Evolutionary conservation across 2,113 vertebrate species (phyloP), one percentile per base, ranked within the genome.

Genomic region (Cynocephalus volans): DNA sequence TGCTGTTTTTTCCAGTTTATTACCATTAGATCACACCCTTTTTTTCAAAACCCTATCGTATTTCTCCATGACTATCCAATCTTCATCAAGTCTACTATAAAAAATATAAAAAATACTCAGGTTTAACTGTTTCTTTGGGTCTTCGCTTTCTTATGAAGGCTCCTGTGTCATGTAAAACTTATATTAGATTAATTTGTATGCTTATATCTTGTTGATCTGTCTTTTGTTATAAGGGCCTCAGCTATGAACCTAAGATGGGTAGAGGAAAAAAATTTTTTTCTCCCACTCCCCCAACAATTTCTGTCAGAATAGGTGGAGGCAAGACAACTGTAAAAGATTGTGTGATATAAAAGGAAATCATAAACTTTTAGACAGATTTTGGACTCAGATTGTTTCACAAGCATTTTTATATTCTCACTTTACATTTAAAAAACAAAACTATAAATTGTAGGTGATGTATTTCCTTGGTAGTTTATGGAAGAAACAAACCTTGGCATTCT

Each of bases 381-480:
- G 23, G 33, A 92, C 6, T 69, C 19, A 62, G 5, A 69, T 58
- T 86, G n/a, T 88, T 88, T 96, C 26, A 72, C 21, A 64, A 41
- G 64, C 33, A 52, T 75, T 36, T 81, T 81, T 77, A 45, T 70
- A 45, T 58, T 92, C 17, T 94, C 52, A 64, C 4, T 92, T 72
- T 0, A 21, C n/a, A 54, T 88, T 93, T 31, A 73, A 67, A 88
- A 95, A 80, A 65, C 13, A 62, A 50, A 94, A 41, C 10, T 87
- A 21, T 73, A 94, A 81, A 80, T 90, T 85, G 41, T 67, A 75
- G 24, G 11, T 89, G 17, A 26, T 19, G 0, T 73, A 88, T 86
- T 93, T 85, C 94, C 19, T 76, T 94, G 45, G 14, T 93, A 67
- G 23, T 83, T 72, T 79, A 28, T 91, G 48, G 5, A 73, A 92